Evolutionary conservation across 23 tunicate species (phyloP).

Genomic region (Styela clava): DNA sequence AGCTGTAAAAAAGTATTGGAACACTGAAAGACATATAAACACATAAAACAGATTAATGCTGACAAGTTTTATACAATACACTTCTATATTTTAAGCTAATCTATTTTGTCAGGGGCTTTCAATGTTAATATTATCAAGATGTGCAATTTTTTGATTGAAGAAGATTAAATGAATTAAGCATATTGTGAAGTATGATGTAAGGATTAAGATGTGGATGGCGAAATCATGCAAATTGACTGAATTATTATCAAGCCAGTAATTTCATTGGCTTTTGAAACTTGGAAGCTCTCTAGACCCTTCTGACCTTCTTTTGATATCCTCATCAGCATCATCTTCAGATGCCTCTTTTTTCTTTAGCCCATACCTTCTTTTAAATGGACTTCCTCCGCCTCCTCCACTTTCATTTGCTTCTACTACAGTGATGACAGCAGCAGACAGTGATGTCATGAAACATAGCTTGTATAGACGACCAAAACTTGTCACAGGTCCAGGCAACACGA

Average conservation of each 20-base stretch:
- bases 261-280: not conserved
- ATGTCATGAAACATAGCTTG: conserved; percentile 51
- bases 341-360: conserved; percentile 24
- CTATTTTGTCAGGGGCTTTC: no score
- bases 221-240: not conserved
- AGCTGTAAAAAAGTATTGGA: no score
- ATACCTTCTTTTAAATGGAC: conserved; percentile 11
- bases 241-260: not conserved
- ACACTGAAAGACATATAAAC: no score
- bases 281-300: conserved; percentile 1
- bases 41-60: no score
- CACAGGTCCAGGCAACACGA: conserved; percentile 77
- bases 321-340: not conserved
- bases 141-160: no score
- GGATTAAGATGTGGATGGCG: no score
- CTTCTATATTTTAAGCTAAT: no score
- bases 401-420: conserved; percentile 26
- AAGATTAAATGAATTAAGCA: no score
- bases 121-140: no score
- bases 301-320: conserved; percentile 3
- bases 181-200: no score
- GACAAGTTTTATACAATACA: no score
- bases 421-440: conserved; percentile 36
- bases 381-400: not conserved
- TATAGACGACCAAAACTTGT: conserved; percentile 45